These are phyloP conservation scores for Planococcus citri DNA, from an alignment of 1,140 invertebrate genomes.

Conservation along the genomic window DNA sequence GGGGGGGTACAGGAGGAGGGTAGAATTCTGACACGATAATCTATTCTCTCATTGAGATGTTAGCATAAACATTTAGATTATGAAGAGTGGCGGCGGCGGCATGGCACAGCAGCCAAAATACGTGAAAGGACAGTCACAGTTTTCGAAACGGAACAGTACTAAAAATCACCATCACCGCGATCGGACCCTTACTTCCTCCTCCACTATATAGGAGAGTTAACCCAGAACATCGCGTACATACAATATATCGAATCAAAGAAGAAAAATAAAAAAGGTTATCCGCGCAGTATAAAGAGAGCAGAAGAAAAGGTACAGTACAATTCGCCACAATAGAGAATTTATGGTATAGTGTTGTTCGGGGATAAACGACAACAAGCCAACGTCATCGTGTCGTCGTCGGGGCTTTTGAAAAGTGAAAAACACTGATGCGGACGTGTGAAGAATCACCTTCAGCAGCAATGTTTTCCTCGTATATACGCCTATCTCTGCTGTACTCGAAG, in stretches of 20 bases:
- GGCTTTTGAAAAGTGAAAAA: conserved; percentile 3
- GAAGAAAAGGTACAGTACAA: conserved; percentile 9
- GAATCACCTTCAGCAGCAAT: not conserved
- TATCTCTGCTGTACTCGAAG: too few species aligned
- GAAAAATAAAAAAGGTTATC: conserved; percentile 16
- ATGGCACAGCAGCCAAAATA: not conserved
- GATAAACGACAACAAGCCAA: not conserved
- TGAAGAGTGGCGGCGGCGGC: too few species aligned
- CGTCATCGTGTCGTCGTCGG: not conserved
- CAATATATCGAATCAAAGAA: not conserved
- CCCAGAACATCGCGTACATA: conserved; percentile 1
- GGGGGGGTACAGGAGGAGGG: not conserved
- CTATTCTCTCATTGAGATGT: conserved; percentile 18
- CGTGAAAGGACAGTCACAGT: not conserved
- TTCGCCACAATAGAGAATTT: not conserved
- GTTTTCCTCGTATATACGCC: too few species aligned
- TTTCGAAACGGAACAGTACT: conserved; percentile 1
- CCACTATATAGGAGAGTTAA: too few species aligned
- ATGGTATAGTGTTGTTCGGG: not conserved
- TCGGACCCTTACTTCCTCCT: too few species aligned
- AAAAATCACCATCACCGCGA: not conserved
- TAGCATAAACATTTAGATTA: conserved; percentile 20
- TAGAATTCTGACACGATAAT: conserved; percentile 14
- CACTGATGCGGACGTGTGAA: not conserved
- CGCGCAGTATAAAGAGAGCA: not conserved